phyloP scores from a whole-genome alignment of 2,113 vertebrate species.

The Balaenoptera acutorostrata region DNA sequence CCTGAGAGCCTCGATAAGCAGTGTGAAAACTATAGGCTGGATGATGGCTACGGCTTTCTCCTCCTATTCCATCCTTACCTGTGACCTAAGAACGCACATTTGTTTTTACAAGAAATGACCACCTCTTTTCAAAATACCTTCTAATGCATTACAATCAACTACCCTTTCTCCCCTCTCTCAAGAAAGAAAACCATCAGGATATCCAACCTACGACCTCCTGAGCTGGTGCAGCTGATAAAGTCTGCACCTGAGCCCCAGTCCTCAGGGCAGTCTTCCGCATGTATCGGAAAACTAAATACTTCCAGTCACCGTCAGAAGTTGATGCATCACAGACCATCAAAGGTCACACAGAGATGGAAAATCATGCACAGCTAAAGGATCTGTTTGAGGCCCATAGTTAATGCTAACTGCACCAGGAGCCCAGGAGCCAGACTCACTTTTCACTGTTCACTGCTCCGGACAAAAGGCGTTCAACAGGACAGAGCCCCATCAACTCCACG shows the following conservation, averaged over 20 bases:
- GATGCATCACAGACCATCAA: constrained; percentile 20
- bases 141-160: background rate
- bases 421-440: constrained; percentile 2
- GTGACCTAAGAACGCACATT: background rate
- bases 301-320: constrained; percentile 19
- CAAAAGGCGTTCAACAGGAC: constrained; percentile 44
- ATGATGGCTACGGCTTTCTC: background rate
- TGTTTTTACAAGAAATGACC: background rate
- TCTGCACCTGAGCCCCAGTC: background rate
- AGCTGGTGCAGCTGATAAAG: background rate
- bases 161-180: background rate
- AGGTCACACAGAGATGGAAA: constrained; percentile 39
- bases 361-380: constrained; percentile 46
- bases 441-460: constrained; percentile 62
- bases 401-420: constrained; percentile 22
- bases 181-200: background rate
- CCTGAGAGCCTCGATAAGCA: background rate
- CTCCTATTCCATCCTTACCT: background rate
- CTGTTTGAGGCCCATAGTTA: constrained; percentile 34
- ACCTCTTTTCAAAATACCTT: background rate
- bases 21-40: background rate
- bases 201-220: background rate
- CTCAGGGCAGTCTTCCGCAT: background rate
- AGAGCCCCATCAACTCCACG: constrained; percentile 27
- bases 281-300: background rate